Evolutionary conservation across 2,113 vertebrate species (phyloP).

Genomic region (Megalops atlanticus): DNA sequence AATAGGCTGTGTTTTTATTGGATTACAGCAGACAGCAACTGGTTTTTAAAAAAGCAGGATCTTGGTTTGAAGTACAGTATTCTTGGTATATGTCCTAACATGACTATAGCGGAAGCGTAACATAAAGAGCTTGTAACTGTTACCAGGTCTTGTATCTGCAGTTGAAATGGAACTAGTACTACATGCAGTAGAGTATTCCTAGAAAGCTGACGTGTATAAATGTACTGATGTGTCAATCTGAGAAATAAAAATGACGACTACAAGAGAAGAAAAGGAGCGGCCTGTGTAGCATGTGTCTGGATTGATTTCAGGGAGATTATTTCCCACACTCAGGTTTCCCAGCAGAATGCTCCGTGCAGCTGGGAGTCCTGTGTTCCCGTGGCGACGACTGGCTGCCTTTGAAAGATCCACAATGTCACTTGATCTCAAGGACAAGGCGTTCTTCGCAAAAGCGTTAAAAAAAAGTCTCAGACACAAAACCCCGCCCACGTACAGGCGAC

Average conservation of each 20-base stretch:
- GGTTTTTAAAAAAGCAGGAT: conserved; percentile 62
- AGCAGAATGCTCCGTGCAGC: neutral
- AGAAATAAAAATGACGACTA: conserved; percentile 29
- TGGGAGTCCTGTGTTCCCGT: neutral
- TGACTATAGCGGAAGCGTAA: conserved; percentile 63
- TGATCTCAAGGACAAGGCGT: neutral
- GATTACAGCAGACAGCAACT: conserved; percentile 90
- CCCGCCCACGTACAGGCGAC: neutral
- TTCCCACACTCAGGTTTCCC: neutral
- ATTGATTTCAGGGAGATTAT: neutral
- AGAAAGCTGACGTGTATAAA: conserved; percentile 62
- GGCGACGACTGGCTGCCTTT: neutral
- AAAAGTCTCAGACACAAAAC: conserved; percentile 1
- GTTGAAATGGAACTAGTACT: conserved; percentile 64
- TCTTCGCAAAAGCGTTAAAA: neutral
- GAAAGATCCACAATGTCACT: neutral
- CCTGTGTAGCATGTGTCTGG: conserved; percentile 17
- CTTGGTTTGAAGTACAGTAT: conserved; percentile 62
- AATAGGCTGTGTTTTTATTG: conserved; percentile 86
- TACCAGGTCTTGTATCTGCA: conserved; percentile 44
- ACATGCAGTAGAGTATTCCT: conserved; percentile 40
- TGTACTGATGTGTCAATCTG: conserved; percentile 59
- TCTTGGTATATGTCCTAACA: conserved; percentile 64
- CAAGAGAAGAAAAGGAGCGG: conserved; percentile 39
- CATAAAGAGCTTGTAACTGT: conserved; percentile 60